Base-by-base conservation (phyloP, 2,113 vertebrate genomes). In the Menura novaehollandiae region DNA sequence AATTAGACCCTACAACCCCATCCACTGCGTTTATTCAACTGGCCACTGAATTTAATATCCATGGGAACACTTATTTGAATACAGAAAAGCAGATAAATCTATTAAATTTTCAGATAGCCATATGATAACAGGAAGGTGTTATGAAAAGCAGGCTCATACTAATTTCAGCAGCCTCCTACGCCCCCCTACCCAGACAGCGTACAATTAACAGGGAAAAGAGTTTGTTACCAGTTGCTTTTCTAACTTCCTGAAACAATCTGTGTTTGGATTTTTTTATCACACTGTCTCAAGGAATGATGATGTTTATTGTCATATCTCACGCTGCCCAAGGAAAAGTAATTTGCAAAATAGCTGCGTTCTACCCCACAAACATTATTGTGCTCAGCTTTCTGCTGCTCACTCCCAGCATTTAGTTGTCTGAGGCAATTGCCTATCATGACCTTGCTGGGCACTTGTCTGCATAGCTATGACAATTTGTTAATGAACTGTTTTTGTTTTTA, bases 401-500 rank as follows among this genome's bases (percentile, higher is more conserved):
- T 95, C 23, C 93, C 76, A 95, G 97, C 89, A 88, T 97, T 97
- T 91, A 88, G 87, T 95, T 96, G 76, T 96, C 91, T 96, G 58
- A 28, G 72, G 91, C 95, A 97, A 89, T 92, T 97, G 96, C 96
- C 59, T 75, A 93, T 97, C 83, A 56, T 98, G 98, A 98, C 98
- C 98, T 98, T 98, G 92, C 44, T 88, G 96, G 97, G 96, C 96
- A 97, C 95, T 98, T 97, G 95, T 98, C 96, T 73, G 96, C 97
- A 95, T 93, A 92, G 96, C 97, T 97, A 96, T 97, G 97, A 98
- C 97, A 98, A 98, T 98, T 98, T 98, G 97, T 97, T 98, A 98
- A 98, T 98, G 98, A 98, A 98, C 97, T 98, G 98, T 96, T 98
- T 98, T 98, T 98, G 98, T 98, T 98, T 98, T 98, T 98, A 98